Evolutionary conservation across 2,797 vertebrate genomes (phyloP), one percentile per base, ranked within the genome.

Genomic region (Callimico goeldii): DNA sequence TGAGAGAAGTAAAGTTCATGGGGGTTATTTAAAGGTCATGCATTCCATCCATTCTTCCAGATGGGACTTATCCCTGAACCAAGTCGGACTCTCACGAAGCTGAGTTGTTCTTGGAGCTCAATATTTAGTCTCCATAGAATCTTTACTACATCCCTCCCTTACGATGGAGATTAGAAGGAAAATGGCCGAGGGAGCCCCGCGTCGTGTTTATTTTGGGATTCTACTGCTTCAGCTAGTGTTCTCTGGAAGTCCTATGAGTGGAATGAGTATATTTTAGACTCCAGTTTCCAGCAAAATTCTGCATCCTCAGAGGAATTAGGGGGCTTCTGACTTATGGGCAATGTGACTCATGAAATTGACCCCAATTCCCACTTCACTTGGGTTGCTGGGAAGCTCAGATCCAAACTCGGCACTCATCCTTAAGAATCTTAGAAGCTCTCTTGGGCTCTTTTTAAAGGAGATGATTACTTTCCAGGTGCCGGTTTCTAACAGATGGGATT

Each of bases 1-100:
- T 98, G 97, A 97, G 95, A 96, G 97, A 96, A 96, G 93, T 94
- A 95, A 97, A 98, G 96, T 96, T 95, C 97, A 96, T 39, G 70
- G 91, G 96, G 97, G 96, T 98, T 97, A 97, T 87, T 97, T 96
- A 97, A 96, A 98, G 97, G 97, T 86, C 97, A 97, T 22, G 33
- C 97, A 98, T 98, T 98, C 97, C 97, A 97, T 46, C 96, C 97
- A 97, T 97, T 97, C 97, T 94, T 97, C 80, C 93, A 87, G 96
- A 77, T 6, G 90, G 94, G 95, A 57, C 93, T 97, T 97, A 94
- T 58, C 95, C 97, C 55, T 76, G 81, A 87, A 80, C 41, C 5
- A 1, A 94, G 94, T 67, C 30, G 1, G 85, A 64, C 92, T 97
- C 75, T 95, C 94, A 52, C 52, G 85, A 73, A 88, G 92, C 77